Conservation (phyloP, 2,888 invertebrate species). For the Acanthacorydalis orientalis region DNA sequence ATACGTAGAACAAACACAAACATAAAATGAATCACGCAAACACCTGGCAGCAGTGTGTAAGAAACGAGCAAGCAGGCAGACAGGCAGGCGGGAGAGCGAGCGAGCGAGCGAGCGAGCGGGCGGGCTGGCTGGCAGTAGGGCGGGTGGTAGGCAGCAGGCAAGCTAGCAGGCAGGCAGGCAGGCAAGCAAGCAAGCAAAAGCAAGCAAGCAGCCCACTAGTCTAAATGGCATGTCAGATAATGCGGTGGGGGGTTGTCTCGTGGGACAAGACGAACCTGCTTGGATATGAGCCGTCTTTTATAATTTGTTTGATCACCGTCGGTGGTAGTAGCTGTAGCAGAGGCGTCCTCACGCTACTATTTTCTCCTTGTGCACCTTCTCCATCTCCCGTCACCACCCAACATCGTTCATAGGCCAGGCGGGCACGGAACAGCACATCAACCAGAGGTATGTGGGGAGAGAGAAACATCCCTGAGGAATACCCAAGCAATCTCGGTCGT, state of each 20-base stretch:
- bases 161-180: background rate
- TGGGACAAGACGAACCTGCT: conserved; percentile 2
- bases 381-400: conserved; percentile 7
- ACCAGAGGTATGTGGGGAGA: conserved; percentile 3
- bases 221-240: too few relatives aligned
- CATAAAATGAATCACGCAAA: too few relatives aligned
- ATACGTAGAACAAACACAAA: background rate
- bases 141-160: too few relatives aligned
- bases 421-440: conserved; percentile 17
- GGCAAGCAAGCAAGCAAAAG: background rate
- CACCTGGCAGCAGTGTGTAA: too few relatives aligned
- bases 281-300: conserved; percentile 21
- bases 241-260: background rate
- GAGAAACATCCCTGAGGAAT: conserved; percentile 23
- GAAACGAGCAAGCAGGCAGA: background rate
- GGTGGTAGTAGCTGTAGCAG: conserved; percentile 8
- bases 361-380: conserved; percentile 5
- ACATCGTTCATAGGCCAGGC: conserved; percentile 22
- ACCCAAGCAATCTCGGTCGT: conserved; percentile 29
- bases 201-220: too few relatives aligned
- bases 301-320: conserved; percentile 27
- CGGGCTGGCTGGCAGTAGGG: too few relatives aligned
- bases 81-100: background rate
- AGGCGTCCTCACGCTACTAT: background rate
- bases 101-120: background rate